Evolutionary conservation across 2,113 vertebrate species (phyloP).

Genomic region (Petroica traversi): DNA sequence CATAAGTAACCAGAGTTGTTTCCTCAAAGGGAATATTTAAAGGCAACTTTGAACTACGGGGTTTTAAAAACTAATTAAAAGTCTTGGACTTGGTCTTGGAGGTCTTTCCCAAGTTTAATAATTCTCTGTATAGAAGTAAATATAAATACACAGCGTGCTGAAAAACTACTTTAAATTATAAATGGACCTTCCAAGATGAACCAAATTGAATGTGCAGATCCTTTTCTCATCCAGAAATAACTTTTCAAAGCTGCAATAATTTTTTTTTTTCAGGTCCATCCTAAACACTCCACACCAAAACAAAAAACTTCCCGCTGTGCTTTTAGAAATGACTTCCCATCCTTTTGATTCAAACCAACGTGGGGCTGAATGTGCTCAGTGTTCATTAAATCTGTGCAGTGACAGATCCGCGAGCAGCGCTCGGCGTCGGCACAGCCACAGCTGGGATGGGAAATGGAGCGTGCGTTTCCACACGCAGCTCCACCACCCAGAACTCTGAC

Average conservation of each 20-base stretch:
- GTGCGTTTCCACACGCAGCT: constrained; percentile 25
- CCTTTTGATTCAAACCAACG: not conserved
- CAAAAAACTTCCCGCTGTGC: not conserved
- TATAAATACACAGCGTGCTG: not conserved
- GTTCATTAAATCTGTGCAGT: constrained; percentile 49
- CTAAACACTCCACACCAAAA: not conserved
- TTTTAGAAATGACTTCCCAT: constrained; percentile 3
- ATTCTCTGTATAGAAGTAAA: not conserved
- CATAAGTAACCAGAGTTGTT: not conserved
- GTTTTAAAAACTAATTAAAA: not conserved
- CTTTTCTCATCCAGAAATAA: not conserved
- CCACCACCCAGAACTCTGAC: constrained; percentile 60
- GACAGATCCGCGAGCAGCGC: constrained; percentile 54
- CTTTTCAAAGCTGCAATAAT: not conserved
- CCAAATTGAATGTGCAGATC: not conserved
- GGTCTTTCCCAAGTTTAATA: not conserved
- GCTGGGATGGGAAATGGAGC: constrained; percentile 63
- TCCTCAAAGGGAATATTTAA: not conserved
- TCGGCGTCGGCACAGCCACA: not conserved
- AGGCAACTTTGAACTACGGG: not conserved
- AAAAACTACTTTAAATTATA: not conserved
- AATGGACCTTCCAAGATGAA: not conserved
- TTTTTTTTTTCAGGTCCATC: not conserved
- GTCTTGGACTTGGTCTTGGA: not conserved
- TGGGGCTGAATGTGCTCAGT: constrained; percentile 47